Evolutionary conservation across 1,140 invertebrate species (phyloP).

Genomic region (Eurosta solidaginis): DNA sequence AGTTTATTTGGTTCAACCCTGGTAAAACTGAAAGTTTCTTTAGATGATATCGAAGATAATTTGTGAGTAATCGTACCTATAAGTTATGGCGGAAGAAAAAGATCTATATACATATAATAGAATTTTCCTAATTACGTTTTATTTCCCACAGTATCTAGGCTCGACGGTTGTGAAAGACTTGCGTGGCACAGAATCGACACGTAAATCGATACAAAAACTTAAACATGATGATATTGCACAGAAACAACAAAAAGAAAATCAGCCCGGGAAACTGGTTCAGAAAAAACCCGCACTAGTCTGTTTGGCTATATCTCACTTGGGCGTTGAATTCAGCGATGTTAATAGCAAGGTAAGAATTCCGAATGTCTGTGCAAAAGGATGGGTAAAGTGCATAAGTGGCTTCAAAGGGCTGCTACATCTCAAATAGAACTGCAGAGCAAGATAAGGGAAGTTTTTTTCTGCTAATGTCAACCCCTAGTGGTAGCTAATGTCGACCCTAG

Average conservation of each 20-base stretch:
- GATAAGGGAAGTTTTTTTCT: too few species aligned
- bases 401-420: too few species aligned
- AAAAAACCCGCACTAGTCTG: conserved; percentile 49
- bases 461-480: too few species aligned
- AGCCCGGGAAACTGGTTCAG: not conserved
- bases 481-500: too few species aligned
- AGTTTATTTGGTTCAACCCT: too few species aligned
- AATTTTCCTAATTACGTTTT: not conserved
- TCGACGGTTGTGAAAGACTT: conserved; percentile 91
- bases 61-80: too few species aligned
- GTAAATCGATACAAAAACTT: conserved; percentile 92
- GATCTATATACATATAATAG: too few species aligned
- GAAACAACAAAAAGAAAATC: not conserved
- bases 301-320: conserved; percentile 76
- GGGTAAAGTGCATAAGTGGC: too few species aligned
- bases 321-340: conserved; percentile 89
- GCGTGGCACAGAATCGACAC: conserved; percentile 90
- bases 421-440: too few species aligned
- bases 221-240: conserved; percentile 64
- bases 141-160: conserved; percentile 81
- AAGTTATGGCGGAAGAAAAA: too few species aligned
- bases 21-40: too few species aligned
- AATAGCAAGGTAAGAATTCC: conserved; percentile 70
- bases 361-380: not conserved
- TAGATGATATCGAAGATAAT: too few species aligned